Evolutionary conservation across 1,140 invertebrate genomes (phyloP).

Genomic region (Drosophila persimilis): DNA sequence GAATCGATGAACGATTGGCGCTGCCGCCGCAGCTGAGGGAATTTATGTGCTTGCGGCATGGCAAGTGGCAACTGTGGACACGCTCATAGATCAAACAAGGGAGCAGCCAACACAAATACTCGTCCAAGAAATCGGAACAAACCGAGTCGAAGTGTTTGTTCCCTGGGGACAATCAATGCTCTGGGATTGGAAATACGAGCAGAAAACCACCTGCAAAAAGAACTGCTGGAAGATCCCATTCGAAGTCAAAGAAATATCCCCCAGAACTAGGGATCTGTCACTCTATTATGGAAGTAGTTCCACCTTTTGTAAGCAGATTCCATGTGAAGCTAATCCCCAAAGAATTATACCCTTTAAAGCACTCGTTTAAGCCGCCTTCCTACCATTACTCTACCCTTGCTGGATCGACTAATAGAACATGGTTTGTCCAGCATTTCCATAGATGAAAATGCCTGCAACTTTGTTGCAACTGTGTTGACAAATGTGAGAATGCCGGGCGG

Average conservation of each 20-base stretch:
- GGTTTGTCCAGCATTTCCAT: constrained; percentile 16
- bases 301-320: too few species aligned
- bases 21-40: constrained; percentile 34
- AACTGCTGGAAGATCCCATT: too few species aligned
- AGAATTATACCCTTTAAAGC: too few species aligned
- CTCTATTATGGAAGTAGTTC: too few species aligned
- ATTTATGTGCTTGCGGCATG: constrained; percentile 63
- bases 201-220: background rate
- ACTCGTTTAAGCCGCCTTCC: too few species aligned
- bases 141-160: constrained; percentile 24
- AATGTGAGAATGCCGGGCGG: constrained; percentile 69
- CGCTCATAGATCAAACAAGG: constrained; percentile 43
- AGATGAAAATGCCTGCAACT: constrained; percentile 39
- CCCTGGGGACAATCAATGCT: constrained; percentile 23
- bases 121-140: background rate
- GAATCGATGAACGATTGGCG: constrained; percentile 46
- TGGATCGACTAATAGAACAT: constrained; percentile 25
- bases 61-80: constrained; percentile 62
- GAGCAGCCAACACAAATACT: constrained; percentile 3
- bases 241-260: too few species aligned
- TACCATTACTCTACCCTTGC: background rate
- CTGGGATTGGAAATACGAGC: background rate
- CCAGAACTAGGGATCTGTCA: too few species aligned
- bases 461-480: constrained; percentile 45
- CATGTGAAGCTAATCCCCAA: constrained; percentile 17